A percentile compares a stretch with the other conserved stretches of the same genome.
phyloP scores from a whole-genome alignment of 2,888 invertebrate species.

The Teleogryllus oceanicus region DNA sequence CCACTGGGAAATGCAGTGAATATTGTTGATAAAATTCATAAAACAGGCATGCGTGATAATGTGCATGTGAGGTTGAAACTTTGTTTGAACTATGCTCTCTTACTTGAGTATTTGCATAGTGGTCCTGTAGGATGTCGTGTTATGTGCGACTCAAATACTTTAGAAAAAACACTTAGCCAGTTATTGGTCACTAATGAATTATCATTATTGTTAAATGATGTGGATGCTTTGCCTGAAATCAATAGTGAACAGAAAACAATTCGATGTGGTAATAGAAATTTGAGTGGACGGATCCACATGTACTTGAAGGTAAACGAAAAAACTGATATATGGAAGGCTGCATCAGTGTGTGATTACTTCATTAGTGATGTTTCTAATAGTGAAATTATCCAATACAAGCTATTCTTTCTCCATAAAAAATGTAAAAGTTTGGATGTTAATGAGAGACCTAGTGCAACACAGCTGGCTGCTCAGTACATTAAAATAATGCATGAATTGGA shows the following conservation, averaged over 20 bases:
- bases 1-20: slow-evolving; percentile 44
- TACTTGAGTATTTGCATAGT: slow-evolving; percentile 46
- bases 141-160: slow-evolving; percentile 51
- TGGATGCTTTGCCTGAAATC: slow-evolving; percentile 50
- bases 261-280: slow-evolving; percentile 47
- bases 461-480: slow-evolving; percentile 42
- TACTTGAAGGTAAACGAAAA: slow-evolving; percentile 49
- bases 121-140: slow-evolving; percentile 45
- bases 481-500: slow-evolving; percentile 29
- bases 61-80: slow-evolving; percentile 43
- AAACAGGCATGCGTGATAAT: slow-evolving; percentile 34
- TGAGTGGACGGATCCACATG: slow-evolving; percentile 43
- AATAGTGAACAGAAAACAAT: slow-evolving; percentile 40
- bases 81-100: slow-evolving; percentile 47
- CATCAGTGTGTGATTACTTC: slow-evolving; percentile 48
- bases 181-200: slow-evolving; percentile 46
- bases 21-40: slow-evolving; percentile 37
- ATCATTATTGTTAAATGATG: slow-evolving; percentile 47
- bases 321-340: slow-evolving; percentile 51
- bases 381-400: slow-evolving; percentile 41
- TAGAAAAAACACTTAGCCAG: slow-evolving; percentile 49
- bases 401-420: slow-evolving; percentile 44
- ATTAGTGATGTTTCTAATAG: slow-evolving; percentile 40
- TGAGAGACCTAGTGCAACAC: slow-evolving; percentile 43
- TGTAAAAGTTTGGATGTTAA: slow-evolving; percentile 44